These are phyloP conservation scores for Tridacna crocea DNA, from an alignment of 2,888 invertebrate genomes.

Conservation along the genomic window DNA sequence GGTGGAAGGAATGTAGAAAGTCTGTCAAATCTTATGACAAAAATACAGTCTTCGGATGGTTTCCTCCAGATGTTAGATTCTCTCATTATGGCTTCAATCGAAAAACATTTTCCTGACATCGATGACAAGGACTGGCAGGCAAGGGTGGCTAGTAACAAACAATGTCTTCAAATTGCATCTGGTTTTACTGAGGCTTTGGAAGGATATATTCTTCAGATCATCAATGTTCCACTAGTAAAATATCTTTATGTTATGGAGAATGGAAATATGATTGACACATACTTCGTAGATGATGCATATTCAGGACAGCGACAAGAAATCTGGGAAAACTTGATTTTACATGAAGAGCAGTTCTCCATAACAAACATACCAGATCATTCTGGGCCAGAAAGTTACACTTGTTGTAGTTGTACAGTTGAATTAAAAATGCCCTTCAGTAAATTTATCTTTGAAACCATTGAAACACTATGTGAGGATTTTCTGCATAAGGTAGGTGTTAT, in stretches of 20 bases:
- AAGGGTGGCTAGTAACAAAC: constrained; percentile 50
- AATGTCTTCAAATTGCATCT: constrained; percentile 42
- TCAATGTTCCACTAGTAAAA: constrained; percentile 59
- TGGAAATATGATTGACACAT: constrained; percentile 42
- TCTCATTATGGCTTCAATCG: constrained; percentile 18
- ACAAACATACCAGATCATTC: constrained; percentile 35
- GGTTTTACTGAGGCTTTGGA: constrained; percentile 58
- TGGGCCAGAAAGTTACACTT: constrained; percentile 63
- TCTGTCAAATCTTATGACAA: constrained; percentile 43
- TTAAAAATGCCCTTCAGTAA: constrained; percentile 61
- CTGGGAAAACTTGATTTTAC: constrained; percentile 34
- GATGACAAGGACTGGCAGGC: constrained; percentile 47
- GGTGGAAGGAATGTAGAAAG: constrained; percentile 48
- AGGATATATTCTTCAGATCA: constrained; percentile 34
- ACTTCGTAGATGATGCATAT: constrained; percentile 43
- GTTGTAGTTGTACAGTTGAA: constrained; percentile 33
- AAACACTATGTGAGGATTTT: constrained; percentile 55
- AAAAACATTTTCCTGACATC: background rate
- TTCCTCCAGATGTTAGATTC: constrained; percentile 31
- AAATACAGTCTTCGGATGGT: constrained; percentile 21
- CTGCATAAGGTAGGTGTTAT: constrained; percentile 40
- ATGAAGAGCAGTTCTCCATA: constrained; percentile 40
- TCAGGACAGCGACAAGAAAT: constrained; percentile 18
- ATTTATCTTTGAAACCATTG: constrained; percentile 43
- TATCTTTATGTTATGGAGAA: constrained; percentile 52